Conservation (phyloP, 2,113 vertebrate species). For the Uria aalge region DNA sequence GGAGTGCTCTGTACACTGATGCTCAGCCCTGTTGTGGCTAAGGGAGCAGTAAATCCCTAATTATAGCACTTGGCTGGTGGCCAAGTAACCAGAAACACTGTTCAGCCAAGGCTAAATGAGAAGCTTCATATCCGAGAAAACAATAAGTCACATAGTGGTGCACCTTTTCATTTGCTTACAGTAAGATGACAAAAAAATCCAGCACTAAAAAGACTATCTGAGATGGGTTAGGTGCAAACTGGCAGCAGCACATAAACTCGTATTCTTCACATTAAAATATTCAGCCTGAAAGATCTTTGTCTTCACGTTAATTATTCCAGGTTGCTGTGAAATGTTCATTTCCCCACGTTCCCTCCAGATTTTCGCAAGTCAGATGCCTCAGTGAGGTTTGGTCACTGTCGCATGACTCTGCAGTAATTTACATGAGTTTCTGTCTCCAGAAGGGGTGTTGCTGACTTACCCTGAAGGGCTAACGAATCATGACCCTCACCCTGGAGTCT, state of each 20-base stretch:
- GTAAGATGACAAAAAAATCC: background rate
- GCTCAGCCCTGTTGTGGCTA: background rate
- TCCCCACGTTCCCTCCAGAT: background rate
- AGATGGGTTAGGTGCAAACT: background rate
- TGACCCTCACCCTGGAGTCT: background rate
- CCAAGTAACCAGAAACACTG: background rate
- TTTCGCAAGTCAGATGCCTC: background rate
- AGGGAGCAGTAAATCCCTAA: background rate
- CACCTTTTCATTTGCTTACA: background rate
- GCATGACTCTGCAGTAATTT: background rate
- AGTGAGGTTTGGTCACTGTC: background rate
- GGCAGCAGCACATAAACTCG: background rate
- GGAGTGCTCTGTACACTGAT: background rate
- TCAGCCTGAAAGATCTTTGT: background rate
- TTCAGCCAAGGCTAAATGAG: background rate
- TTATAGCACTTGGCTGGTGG: background rate
- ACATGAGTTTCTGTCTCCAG: background rate
- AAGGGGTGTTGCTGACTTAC: background rate
- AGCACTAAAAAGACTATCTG: background rate
- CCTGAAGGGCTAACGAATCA: background rate
- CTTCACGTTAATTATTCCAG: background rate
- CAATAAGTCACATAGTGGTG: background rate
- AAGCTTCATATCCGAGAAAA: background rate
- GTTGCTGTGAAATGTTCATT: background rate
- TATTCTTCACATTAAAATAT: background rate